Conservation (phyloP, 2,888 invertebrate genomes). For the Drosophila stalkeri region DNA sequence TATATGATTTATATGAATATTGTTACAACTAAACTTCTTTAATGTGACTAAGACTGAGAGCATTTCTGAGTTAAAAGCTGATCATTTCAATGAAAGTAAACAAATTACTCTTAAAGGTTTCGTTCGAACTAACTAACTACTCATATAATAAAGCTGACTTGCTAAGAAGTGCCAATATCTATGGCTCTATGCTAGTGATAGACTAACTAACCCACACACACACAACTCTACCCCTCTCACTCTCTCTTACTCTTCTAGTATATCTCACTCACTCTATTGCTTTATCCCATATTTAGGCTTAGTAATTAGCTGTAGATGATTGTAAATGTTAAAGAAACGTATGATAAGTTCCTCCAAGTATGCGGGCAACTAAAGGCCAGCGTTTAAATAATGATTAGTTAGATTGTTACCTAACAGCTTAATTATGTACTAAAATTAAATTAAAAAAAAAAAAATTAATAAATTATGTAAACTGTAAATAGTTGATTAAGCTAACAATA, state of each 20-base stretch:
- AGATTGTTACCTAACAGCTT: slow-evolving; percentile 56
- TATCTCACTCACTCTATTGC: slow-evolving; percentile 28
- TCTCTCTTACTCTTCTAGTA: slow-evolving; percentile 13
- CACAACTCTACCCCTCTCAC: not conserved
- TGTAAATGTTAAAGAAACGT: slow-evolving; percentile 73
- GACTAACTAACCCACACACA: slow-evolving; percentile 50
- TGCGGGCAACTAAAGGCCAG: slow-evolving; percentile 54
- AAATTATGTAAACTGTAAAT: slow-evolving; percentile 51
- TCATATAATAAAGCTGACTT: slow-evolving; percentile 25
- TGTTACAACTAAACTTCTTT: slow-evolving; percentile 19
- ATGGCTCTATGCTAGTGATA: slow-evolving; percentile 73
- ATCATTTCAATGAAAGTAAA: slow-evolving; percentile 15
- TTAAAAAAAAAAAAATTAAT: slow-evolving; percentile 4
- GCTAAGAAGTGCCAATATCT: slow-evolving; percentile 29
- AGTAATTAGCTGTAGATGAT: slow-evolving; percentile 60
- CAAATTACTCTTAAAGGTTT: slow-evolving; percentile 50
- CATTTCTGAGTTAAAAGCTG: slow-evolving; percentile 40
- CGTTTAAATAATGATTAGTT: slow-evolving; percentile 53
- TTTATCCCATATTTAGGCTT: slow-evolving; percentile 27
- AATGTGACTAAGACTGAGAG: slow-evolving; percentile 64
- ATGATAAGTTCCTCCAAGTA: slow-evolving; percentile 77
- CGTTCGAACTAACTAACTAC: slow-evolving; percentile 37
- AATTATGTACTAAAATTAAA: slow-evolving; percentile 24
- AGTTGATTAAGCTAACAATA: slow-evolving; percentile 30
- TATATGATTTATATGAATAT: slow-evolving; percentile 6